These are phyloP conservation scores for Lycaon pictus DNA, from an alignment of 2,113 vertebrate species.

Conservation along the genomic window DNA sequence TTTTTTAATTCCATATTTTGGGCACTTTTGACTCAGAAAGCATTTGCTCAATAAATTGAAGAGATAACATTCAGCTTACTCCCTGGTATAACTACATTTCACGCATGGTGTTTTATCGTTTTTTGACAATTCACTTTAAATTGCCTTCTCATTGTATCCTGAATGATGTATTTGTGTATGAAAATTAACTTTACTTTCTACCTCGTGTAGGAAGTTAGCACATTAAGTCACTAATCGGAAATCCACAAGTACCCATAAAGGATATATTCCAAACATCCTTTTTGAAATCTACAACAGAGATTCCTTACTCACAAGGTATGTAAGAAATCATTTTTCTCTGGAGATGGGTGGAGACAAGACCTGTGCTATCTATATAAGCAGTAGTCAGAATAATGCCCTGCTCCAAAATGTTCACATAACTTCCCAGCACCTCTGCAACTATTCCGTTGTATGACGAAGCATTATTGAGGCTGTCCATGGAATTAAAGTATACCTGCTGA, in stretches of 20 bases:
- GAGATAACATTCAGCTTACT: neutral
- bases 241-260: neutral
- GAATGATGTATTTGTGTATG: fast-evolving
- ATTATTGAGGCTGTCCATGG: neutral
- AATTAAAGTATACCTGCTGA: too few relatives aligned
- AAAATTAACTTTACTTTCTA: neutral
- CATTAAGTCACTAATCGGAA: neutral
- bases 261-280: neutral
- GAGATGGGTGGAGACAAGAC: neutral
- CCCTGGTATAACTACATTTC: neutral
- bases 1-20: too few relatives aligned
- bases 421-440: neutral
- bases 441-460: neutral
- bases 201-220: too few relatives aligned
- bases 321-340: neutral
- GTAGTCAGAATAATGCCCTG: neutral
- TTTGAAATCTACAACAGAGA: neutral
- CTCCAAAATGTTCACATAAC: neutral
- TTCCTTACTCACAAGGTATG: neutral
- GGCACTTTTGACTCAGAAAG: neutral
- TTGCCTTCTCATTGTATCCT: neutral
- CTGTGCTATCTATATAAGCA: too few relatives aligned
- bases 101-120: fast-evolving
- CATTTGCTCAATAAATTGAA: neutral
- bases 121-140: neutral